Conservation (phyloP, 2,888 invertebrate genomes). For the Adineta ricciae region DNA sequence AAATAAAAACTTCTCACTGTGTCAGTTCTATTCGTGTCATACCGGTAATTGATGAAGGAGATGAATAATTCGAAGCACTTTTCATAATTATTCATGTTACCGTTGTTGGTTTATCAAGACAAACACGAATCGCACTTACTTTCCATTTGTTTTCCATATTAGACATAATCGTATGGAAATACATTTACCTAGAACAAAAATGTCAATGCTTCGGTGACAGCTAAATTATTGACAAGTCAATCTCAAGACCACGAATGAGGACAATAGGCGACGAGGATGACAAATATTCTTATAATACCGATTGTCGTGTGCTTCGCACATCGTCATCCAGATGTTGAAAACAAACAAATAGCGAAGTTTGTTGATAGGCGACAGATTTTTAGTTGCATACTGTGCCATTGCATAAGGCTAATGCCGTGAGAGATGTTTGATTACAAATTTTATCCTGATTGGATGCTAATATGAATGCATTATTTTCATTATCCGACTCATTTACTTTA, state of each 20-base stretch:
- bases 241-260: constrained; percentile 36
- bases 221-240: constrained; percentile 48
- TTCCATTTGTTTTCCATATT: constrained; percentile 51
- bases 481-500: too few species aligned
- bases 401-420: not conserved
- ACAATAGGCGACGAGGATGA: not conserved
- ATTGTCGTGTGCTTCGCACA: constrained; percentile 12
- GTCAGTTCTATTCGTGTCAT: not conserved
- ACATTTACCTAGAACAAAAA: constrained; percentile 41
- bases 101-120: constrained; percentile 51
- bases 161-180: too few species aligned
- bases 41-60: constrained; percentile 47
- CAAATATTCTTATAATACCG: not conserved
- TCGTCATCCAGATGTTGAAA: constrained; percentile 26
- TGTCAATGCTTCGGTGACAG: constrained; percentile 45
- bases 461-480: too few species aligned
- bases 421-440: too few species aligned
- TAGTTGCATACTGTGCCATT: not conserved
- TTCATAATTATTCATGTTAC: constrained; percentile 45
- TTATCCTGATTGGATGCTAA: too few species aligned
- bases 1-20: not conserved
- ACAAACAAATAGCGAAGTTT: not conserved
- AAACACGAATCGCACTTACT: constrained; percentile 49
- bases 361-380: not conserved
- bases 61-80: constrained; percentile 46